Conservation (phyloP, 2,888 invertebrate species). For the Oxycera nigricornis region DNA sequence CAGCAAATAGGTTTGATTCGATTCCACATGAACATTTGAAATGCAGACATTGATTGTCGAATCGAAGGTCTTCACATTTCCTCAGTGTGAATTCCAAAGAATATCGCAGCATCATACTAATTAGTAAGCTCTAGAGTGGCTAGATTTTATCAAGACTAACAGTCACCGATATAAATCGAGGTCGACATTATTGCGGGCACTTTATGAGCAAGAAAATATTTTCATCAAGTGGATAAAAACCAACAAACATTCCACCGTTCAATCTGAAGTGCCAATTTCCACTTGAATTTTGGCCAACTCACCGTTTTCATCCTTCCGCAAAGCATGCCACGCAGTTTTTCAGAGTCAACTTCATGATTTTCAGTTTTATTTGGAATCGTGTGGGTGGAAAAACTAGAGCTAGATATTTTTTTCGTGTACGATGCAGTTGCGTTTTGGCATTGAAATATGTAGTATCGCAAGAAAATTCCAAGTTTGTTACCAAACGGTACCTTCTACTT, state of each 20-base stretch:
- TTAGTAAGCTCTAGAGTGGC: not conserved
- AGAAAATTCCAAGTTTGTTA: slow-evolving; percentile 20
- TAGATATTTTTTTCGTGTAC: not conserved
- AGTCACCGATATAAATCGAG: slow-evolving; percentile 11
- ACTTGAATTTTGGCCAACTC: not conserved
- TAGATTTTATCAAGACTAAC: not conserved
- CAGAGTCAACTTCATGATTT: not conserved
- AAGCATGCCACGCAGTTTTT: not conserved
- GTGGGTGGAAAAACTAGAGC: not conserved
- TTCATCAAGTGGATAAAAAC: not conserved
- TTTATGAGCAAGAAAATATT: not conserved
- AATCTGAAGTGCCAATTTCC: not conserved
- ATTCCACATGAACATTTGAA: not conserved
- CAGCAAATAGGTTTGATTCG: too few relatives aligned
- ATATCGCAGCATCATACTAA: not conserved
- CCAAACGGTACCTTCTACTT: not conserved
- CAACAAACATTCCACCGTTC: not conserved
- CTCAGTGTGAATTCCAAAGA: not conserved
- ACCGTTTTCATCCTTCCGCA: slow-evolving; percentile 11
- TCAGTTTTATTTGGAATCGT: not conserved
- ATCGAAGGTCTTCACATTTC: not conserved
- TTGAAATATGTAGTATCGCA: slow-evolving; percentile 24
- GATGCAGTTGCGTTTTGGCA: slow-evolving; percentile 26
- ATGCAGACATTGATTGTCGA: not conserved
- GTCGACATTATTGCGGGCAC: not conserved